Conservation (phyloP, 2,113 vertebrate genomes). For the Nothobranchius kuhntae region DNA sequence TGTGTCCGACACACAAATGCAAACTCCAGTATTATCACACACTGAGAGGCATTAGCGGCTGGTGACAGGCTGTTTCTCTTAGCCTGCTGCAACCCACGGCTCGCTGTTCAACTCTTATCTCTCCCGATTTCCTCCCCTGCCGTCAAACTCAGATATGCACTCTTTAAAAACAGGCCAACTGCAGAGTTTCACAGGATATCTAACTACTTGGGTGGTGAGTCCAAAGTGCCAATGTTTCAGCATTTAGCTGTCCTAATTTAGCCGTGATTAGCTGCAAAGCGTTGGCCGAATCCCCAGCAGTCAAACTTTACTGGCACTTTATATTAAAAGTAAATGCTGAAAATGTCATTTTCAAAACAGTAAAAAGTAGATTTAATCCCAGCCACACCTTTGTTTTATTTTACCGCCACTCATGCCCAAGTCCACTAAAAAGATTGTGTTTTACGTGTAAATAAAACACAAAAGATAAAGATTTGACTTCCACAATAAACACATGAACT, state of each 20-base stretch:
- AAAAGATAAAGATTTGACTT: conserved; percentile 24
- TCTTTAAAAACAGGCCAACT: conserved; percentile 60
- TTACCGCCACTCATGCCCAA: background rate
- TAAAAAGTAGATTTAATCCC: background rate
- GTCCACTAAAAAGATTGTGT: background rate
- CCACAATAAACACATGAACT: background rate
- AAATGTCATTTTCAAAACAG: background rate
- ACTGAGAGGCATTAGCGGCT: conserved; percentile 62
- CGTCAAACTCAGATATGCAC: conserved; percentile 67
- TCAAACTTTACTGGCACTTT: background rate
- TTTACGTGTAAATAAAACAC: background rate
- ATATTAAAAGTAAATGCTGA: background rate
- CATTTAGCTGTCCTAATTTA: conserved; percentile 33
- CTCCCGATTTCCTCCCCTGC: conserved; percentile 62
- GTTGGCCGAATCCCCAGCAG: conserved; percentile 1
- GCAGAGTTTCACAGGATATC: conserved; percentile 42
- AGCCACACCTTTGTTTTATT: background rate
- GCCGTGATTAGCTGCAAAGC: conserved; percentile 18
- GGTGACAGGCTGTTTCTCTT: conserved; percentile 66
- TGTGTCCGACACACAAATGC: conserved; percentile 35
- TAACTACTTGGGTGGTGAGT: conserved; percentile 31
- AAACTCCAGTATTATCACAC: conserved; percentile 36
- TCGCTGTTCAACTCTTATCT: conserved; percentile 69
- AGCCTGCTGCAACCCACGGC: conserved; percentile 63
- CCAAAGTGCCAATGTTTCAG: conserved; percentile 9